Percentiles rank a stretch among this genome's conserved stretches.
Conservation (phyloP, 2,888 invertebrate genomes). For the Rhorus exstirpatorius region DNA sequence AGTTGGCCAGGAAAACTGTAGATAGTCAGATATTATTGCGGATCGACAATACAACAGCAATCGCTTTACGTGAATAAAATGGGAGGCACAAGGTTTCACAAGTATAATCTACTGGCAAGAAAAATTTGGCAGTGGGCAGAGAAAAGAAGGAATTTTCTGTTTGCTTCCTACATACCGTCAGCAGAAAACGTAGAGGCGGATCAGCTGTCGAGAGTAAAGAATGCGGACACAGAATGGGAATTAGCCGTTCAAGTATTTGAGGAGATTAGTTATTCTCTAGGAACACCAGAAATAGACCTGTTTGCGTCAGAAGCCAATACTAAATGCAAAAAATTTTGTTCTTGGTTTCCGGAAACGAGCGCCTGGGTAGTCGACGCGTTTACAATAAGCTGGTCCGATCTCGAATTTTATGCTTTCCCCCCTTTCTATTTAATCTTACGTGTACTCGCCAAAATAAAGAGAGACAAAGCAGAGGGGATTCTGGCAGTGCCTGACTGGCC, state of each 20-base stretch:
- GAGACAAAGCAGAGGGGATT: too few relatives aligned
- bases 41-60: constrained; percentile 64
- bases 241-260: background rate
- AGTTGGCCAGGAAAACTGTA: constrained; percentile 1
- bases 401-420: constrained; percentile 55
- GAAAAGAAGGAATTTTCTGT: constrained; percentile 35
- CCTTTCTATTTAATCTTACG: constrained; percentile 51
- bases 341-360: background rate
- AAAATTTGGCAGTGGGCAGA: constrained; percentile 64
- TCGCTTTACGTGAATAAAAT: constrained; percentile 65
- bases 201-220: background rate
- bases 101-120: constrained; percentile 32
- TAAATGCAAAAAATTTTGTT: constrained; percentile 1
- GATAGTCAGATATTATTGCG: constrained; percentile 47
- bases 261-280: constrained; percentile 2
- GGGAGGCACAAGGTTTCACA: constrained; percentile 46
- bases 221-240: constrained; percentile 12
- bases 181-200: constrained; percentile 47
- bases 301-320: background rate
- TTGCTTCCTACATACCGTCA: constrained; percentile 58
- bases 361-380: constrained; percentile 9
- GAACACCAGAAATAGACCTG: background rate
- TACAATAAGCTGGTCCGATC: constrained; percentile 12
- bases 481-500: too few relatives aligned
- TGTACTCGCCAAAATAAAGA: constrained; percentile 39